Evolutionary conservation across 2,797 vertebrate genomes (phyloP), one percentile per base, ranked within the genome.

Genomic region (Cyprinella venusta): DNA sequence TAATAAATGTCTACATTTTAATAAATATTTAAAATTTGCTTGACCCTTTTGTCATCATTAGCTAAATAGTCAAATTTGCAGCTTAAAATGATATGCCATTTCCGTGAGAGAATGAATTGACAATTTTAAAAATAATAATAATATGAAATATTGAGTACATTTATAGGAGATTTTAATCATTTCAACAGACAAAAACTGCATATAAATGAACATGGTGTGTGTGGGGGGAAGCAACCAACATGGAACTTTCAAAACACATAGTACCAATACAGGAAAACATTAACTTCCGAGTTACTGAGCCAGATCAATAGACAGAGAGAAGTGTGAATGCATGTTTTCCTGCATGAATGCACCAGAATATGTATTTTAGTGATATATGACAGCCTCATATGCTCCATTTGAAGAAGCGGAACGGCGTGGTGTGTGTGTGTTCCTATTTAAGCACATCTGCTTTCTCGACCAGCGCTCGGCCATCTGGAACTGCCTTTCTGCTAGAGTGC

Each of bases 371-470:
- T 69, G 83, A 79, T 68, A 76, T 83, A 87, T 45, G 63, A 76
- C 84, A 80, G 67, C 68, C 76, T 84, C 74, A 52, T 50, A 87
- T 84, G 84, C 81, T 80, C 42, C 65, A 85, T 88, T 87, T 87
- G 79, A 88, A 86, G 80, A 81, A 86, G 86, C 79, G 61, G 80
- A 85, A 87, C 85, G 78, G 80, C 48, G 63, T 86, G 84, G 70
- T 61, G 61, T 79, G 82, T 83, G 70, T 77, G 71, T 80, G 48
- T 86, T 82, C 80, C 78, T 86, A 81, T 84, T 86, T 85, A 83
- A 84, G 81, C 88, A 88, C 88, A 88, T 87, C 88, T 88, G 88
- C 84, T 86, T 88, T 87, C 84, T 88, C 75, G 80, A 87, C 84
- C 84, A 87, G 72, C 68, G 82, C 80, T 87, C 85, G 54, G 63